These are phyloP conservation scores for Chaetorhynchus papuensis DNA, from an alignment of 2,113 vertebrate species.

Conservation along the genomic window DNA sequence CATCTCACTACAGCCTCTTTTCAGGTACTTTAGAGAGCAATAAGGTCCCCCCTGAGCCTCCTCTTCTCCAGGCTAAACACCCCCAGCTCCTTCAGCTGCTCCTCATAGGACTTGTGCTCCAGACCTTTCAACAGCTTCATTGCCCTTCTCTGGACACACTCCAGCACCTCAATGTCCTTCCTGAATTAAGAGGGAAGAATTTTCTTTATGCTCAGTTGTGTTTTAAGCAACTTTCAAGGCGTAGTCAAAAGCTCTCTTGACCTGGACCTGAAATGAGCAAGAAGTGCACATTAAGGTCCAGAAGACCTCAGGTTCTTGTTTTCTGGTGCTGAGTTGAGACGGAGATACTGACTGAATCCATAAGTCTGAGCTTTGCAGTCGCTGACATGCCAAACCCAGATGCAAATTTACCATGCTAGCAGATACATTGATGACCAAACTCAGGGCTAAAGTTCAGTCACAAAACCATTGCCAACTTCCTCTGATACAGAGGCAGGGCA, in stretches of 20 bases:
- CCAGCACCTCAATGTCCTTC: not conserved
- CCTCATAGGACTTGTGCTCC: not conserved
- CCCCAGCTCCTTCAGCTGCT: not conserved
- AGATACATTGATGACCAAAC: not conserved
- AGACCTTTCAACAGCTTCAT: not conserved
- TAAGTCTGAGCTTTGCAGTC: not conserved
- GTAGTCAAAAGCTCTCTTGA: not conserved
- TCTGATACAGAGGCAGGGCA: not conserved
- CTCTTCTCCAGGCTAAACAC: not conserved
- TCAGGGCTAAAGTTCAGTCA: not conserved
- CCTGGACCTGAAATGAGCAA: not conserved
- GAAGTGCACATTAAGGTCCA: not conserved
- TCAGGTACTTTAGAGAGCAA: not conserved
- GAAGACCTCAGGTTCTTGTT: not conserved
- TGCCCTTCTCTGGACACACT: not conserved
- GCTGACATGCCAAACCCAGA: not conserved
- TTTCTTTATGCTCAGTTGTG: not conserved
- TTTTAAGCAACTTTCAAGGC: not conserved
- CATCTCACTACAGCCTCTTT: not conserved
- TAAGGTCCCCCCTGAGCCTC: not conserved
- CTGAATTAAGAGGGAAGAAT: not conserved
- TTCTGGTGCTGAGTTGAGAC: not conserved
- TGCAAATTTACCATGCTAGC: not conserved
- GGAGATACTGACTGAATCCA: not conserved
- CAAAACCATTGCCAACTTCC: not conserved